phyloP scores from a whole-genome alignment of 2,113 vertebrate genomes.

The Pteronura brasiliensis region DNA sequence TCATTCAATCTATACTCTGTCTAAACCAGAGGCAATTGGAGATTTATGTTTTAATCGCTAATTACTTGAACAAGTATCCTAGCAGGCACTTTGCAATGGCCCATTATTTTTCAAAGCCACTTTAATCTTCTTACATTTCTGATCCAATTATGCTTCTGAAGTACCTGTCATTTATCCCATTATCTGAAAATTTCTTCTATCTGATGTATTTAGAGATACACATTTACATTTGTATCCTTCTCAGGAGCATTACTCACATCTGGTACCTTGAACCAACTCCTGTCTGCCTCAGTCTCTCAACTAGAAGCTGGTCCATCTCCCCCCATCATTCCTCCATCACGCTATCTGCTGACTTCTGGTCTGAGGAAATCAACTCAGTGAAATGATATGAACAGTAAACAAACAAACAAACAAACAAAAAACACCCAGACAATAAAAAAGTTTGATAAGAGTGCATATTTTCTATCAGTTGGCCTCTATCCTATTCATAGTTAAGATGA shows the following conservation, averaged over 20 bases:
- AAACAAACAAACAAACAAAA: background rate
- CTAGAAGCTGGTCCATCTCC: background rate
- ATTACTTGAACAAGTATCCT: slow-evolving; percentile 2
- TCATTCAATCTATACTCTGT: background rate
- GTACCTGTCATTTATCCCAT: background rate
- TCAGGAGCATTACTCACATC: accelerated
- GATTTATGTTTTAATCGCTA: slow-evolving; percentile 22
- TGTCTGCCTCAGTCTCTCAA: background rate
- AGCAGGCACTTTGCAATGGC: background rate
- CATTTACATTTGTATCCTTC: background rate
- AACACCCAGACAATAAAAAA: background rate
- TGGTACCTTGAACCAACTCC: background rate
- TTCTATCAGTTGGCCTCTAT: background rate
- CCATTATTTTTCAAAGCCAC: background rate
- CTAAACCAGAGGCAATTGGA: background rate
- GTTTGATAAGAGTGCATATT: background rate
- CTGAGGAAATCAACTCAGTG: background rate
- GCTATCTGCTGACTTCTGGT: background rate
- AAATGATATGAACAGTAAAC: background rate
- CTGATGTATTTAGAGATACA: background rate
- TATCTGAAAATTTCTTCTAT: background rate
- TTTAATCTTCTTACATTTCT: background rate
- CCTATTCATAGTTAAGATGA: background rate
- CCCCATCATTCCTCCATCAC: accelerated
- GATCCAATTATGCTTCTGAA: background rate